Evolutionary conservation across 2,888 invertebrate genomes (phyloP).

Genomic region (Dilophus febrilis): DNA sequence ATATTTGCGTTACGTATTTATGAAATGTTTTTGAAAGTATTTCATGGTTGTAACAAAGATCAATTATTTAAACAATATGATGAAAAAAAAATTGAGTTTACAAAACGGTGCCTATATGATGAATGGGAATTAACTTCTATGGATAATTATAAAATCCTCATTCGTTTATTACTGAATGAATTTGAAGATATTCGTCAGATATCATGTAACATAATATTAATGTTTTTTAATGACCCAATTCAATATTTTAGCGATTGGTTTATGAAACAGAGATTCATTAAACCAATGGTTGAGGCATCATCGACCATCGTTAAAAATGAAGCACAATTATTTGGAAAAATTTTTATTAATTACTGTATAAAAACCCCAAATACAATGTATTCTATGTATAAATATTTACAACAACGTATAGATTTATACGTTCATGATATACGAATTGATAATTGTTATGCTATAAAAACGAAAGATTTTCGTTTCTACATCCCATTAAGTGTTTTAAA

Average conservation of each 20-base stretch:
- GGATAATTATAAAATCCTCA: conserved; percentile 30
- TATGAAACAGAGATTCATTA: no score
- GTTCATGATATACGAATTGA: no score
- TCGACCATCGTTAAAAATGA: no score
- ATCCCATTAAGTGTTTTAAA: conserved; percentile 21
- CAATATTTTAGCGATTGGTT: no score
- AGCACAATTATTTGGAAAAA: no score
- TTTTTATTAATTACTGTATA: no score
- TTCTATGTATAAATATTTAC: no score
- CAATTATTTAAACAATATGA: conserved; percentile 25
- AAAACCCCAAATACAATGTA: no score
- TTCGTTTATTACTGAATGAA: conserved; percentile 37
- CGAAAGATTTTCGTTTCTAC: conserved; percentile 39
- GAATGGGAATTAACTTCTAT: conserved; percentile 31
- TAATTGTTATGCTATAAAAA: no score
- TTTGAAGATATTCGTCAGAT: conserved; percentile 43
- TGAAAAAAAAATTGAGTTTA: conserved; percentile 23
- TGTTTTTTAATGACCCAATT: conserved; percentile 31
- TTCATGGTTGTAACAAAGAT: conserved; percentile 22
- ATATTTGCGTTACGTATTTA: conserved; percentile 42
- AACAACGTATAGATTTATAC: no score
- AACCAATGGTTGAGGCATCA: no score
- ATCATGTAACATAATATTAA: conserved; percentile 33
- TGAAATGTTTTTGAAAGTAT: conserved; percentile 31
- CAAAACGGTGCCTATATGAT: conserved; percentile 27